These are phyloP conservation scores for Chelidonichthys spinosus DNA, from an alignment of 2,797 vertebrate species.

Conservation along the genomic window DNA sequence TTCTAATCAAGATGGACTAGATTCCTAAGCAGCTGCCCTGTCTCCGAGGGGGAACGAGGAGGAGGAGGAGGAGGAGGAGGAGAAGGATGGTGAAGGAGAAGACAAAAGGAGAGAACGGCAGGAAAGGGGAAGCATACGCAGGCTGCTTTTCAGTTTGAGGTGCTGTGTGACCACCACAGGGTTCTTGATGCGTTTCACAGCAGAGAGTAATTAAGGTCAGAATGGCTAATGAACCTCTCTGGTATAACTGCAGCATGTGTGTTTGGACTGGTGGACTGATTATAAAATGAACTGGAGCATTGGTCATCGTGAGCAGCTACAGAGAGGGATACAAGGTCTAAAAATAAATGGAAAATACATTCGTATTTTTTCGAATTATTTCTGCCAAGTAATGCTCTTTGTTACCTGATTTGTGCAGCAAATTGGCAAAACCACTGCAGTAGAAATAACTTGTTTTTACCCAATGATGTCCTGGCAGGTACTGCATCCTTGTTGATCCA, in stretches of 20 bases:
- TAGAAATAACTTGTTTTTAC: constrained; percentile 73
- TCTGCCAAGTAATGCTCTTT: background rate
- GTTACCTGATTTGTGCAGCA: background rate
- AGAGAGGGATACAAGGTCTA: background rate
- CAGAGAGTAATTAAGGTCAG: constrained; percentile 63
- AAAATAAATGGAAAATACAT: background rate
- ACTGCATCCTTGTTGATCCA: constrained; percentile 99
- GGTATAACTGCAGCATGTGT: constrained; percentile 22
- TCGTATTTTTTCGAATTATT: background rate
- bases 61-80: background rate
- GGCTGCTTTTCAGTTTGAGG: constrained; percentile 15
- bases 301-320: constrained; percentile 10
- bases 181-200: constrained; percentile 42
- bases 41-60: constrained; percentile 53
- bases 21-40: constrained; percentile 72
- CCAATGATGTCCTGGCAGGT: constrained; percentile 97
- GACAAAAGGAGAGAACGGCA: constrained; percentile 22
- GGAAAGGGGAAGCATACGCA: constrained; percentile 20
- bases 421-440: background rate
- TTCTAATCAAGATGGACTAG: constrained; percentile 77
- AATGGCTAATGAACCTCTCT: constrained; percentile 58
- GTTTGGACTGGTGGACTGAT: constrained; percentile 26
- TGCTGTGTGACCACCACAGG: constrained; percentile 34
- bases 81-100: constrained; percentile 13
- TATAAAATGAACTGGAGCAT: constrained; percentile 18